Conservation (phyloP, 2,888 invertebrate species). For the Sarcophaga rosellei region DNA sequence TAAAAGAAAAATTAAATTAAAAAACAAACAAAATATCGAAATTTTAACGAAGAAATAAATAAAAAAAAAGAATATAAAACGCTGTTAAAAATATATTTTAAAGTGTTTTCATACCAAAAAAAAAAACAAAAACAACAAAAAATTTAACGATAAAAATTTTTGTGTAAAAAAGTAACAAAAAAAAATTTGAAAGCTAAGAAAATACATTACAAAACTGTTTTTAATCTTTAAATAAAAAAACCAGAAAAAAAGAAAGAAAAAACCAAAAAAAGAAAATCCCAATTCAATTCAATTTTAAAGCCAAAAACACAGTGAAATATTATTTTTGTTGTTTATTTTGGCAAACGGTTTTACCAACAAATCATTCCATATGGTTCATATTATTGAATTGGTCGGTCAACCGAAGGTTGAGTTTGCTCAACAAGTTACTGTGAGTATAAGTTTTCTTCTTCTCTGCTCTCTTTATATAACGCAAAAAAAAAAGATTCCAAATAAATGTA, state of each 20-base stretch:
- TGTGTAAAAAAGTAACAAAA: slow-evolving; percentile 61
- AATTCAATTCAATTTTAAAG: slow-evolving; percentile 4
- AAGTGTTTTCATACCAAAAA: neutral
- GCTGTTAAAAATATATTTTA: neutral
- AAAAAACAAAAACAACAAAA: too few species aligned
- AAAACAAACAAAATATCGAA: too few species aligned
- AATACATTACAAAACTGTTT: slow-evolving; percentile 27
- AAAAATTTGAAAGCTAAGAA: slow-evolving; percentile 25
- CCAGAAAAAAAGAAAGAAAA: slow-evolving; percentile 37
- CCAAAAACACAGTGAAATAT: slow-evolving; percentile 1
- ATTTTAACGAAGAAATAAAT: too few species aligned
- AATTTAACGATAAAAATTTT: too few species aligned
- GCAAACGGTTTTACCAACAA: slow-evolving; percentile 72
- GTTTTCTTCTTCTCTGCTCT: slow-evolving; percentile 64
- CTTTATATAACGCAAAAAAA: slow-evolving; percentile 48
- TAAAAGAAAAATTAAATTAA: slow-evolving; percentile 63
- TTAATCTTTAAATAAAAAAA: slow-evolving; percentile 34
- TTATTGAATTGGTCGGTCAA: slow-evolving; percentile 90
- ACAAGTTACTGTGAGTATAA: slow-evolving; percentile 88
- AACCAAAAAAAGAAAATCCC: slow-evolving; percentile 8
- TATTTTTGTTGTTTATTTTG: slow-evolving; percentile 63
- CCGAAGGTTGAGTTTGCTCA: slow-evolving; percentile 89
- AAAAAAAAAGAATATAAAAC: too few species aligned
- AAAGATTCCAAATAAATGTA: too few species aligned
- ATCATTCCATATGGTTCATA: slow-evolving; percentile 91